A percentile compares a stretch with the other conserved stretches of the same genome.
These are phyloP conservation scores for Eubasilissa splendida DNA, from an alignment of 2,888 invertebrate genomes.

Conservation along the genomic window DNA sequence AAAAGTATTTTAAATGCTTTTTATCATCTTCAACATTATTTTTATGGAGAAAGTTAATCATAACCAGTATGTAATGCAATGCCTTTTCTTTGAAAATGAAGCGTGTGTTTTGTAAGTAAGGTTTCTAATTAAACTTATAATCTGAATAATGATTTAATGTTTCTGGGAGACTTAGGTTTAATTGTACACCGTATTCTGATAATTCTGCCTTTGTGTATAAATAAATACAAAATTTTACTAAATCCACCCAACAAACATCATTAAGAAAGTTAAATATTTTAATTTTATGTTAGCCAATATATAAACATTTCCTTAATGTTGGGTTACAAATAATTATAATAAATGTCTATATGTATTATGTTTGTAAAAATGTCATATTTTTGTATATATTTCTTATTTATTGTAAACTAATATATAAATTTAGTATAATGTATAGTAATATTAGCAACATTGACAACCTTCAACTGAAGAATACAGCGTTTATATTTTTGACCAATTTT, in stretches of 20 bases:
- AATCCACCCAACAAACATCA: slow-evolving; percentile 26
- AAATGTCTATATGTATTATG: slow-evolving; percentile 37
- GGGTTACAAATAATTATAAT: slow-evolving; percentile 13
- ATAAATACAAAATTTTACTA: slow-evolving; percentile 27
- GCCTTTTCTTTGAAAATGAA: neutral
- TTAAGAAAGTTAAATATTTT: slow-evolving; percentile 11
- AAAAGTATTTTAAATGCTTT: too few species aligned
- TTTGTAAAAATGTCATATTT: slow-evolving; percentile 35
- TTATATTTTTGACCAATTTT: too few species aligned
- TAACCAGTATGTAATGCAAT: neutral
- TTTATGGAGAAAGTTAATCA: too few species aligned
- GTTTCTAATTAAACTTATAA: slow-evolving; percentile 12
- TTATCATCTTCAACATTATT: too few species aligned
- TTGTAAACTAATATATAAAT: slow-evolving; percentile 24
- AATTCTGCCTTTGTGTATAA: slow-evolving; percentile 28
- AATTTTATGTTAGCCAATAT: slow-evolving; percentile 18
- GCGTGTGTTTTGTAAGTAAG: neutral
- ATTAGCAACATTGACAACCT: slow-evolving; percentile 24
- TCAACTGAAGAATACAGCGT: slow-evolving; percentile 6
- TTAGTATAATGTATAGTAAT: slow-evolving; percentile 15
- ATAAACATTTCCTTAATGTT: slow-evolving; percentile 10
- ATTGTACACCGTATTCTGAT: slow-evolving; percentile 9
- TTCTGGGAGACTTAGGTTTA: slow-evolving; percentile 5
- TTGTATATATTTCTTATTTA: slow-evolving; percentile 39
- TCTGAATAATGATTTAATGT: slow-evolving; percentile 4